Conservation (phyloP, 2,113 vertebrate species). For the Glaucidium brasilianum region DNA sequence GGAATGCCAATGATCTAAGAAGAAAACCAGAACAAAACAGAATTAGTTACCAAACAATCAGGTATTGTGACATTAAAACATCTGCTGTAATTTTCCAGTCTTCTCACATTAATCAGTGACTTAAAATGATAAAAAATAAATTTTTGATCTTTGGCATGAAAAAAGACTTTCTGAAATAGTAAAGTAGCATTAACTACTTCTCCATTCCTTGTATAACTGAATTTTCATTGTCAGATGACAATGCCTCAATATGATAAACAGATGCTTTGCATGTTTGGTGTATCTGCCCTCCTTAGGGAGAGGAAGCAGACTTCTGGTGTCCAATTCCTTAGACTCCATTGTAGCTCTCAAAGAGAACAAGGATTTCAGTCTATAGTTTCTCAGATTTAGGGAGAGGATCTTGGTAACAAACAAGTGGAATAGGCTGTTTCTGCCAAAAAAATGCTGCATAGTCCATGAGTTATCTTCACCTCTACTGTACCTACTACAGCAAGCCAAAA, state of each 20-base stretch:
- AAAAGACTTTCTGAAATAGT: not conserved
- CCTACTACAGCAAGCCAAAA: not conserved
- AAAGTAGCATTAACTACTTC: not conserved
- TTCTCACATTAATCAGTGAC: not conserved
- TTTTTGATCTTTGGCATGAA: not conserved
- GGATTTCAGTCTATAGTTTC: not conserved
- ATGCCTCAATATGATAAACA: not conserved
- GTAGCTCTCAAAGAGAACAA: not conserved
- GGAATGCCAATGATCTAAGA: constrained; percentile 92
- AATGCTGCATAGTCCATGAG: not conserved
- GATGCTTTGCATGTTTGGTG: not conserved
- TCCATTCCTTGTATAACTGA: not conserved
- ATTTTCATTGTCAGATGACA: not conserved
- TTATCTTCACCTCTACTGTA: not conserved
- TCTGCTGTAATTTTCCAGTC: not conserved
- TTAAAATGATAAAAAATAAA: not conserved
- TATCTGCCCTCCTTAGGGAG: not conserved
- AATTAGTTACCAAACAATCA: not conserved
- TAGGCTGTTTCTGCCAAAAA: not conserved
- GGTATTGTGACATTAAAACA: not conserved
- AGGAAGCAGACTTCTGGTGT: not conserved
- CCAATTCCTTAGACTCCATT: not conserved
- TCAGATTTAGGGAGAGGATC: not conserved
- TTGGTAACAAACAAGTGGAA: not conserved
- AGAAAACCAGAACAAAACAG: not conserved